phyloP scores from a whole-genome alignment of 2,888 invertebrate species.

The Plagodis pulveraria region DNA sequence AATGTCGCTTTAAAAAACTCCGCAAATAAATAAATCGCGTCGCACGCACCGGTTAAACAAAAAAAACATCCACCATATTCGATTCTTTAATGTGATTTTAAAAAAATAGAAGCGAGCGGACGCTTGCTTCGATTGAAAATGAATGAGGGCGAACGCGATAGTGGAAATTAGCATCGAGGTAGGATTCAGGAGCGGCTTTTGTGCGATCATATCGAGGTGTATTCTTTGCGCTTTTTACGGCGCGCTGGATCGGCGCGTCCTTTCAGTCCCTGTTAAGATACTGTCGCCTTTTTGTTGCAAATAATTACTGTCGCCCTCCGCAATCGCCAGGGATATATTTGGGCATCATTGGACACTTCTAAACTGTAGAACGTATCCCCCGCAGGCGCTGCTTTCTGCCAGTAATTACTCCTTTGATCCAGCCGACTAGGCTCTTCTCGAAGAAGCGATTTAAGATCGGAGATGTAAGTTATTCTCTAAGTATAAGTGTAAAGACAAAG shows the following conservation, averaged over 20 bases:
- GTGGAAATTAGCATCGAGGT: constrained; percentile 86
- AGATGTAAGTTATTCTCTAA: no score
- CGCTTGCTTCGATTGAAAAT: constrained; percentile 83
- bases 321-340: constrained; percentile 47
- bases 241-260: constrained; percentile 66
- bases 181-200: constrained; percentile 84
- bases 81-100: constrained; percentile 84
- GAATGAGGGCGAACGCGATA: constrained; percentile 84
- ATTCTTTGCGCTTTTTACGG: constrained; percentile 85
- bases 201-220: constrained; percentile 85
- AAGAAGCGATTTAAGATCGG: not conserved
- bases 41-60: constrained; percentile 77
- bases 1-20: constrained; percentile 83
- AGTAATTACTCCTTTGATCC: constrained; percentile 27
- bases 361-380: constrained; percentile 18
- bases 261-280: constrained; percentile 76
- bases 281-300: constrained; percentile 77
- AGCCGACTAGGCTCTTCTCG: constrained; percentile 4
- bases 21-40: constrained; percentile 85
- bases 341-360: constrained; percentile 41
- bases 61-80: constrained; percentile 82
- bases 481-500: no score
- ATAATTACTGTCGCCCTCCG: constrained; percentile 73
- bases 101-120: constrained; percentile 82
- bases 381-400: constrained; percentile 17